Evolutionary conservation across 2,797 vertebrate genomes (phyloP).

Genomic region (Pseudocheirus occidentalis): DNA sequence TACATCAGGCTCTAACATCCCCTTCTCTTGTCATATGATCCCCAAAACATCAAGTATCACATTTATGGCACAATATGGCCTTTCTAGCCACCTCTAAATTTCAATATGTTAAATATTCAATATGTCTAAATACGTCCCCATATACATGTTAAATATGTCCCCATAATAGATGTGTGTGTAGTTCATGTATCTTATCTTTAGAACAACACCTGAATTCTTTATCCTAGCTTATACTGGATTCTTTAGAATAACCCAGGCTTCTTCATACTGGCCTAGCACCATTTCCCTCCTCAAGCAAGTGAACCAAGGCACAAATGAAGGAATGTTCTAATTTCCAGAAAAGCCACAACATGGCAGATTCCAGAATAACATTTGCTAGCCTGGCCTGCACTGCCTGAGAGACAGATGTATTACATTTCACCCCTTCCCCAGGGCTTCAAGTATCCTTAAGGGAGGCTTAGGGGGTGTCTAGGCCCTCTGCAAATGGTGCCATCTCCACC

Average conservation of each 20-base stretch:
- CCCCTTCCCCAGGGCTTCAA: not conserved
- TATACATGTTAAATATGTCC: not conserved
- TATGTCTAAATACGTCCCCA: not conserved
- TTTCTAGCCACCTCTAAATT: not conserved
- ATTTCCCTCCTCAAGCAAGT: constrained; percentile 64
- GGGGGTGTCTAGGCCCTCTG: not conserved
- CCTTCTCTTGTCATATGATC: not conserved
- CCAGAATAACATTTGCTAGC: not conserved
- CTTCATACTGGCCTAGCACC: constrained; percentile 30
- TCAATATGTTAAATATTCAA: not conserved
- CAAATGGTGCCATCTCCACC: not conserved
- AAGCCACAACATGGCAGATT: constrained; percentile 6
- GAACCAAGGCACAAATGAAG: constrained; percentile 50
- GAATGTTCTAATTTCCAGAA: constrained; percentile 58
- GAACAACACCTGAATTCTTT: not conserved
- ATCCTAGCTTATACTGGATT: not conserved
- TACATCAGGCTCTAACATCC: not conserved
- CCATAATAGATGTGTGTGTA: not conserved
- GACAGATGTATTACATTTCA: not conserved
- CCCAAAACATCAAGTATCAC: not conserved
- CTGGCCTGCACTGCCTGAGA: not conserved
- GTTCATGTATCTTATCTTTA: not conserved
- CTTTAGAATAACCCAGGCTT: not conserved
- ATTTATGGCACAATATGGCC: not conserved
- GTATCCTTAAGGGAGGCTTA: not conserved